These are phyloP conservation scores for Ormyrus rosae DNA, from an alignment of 2,888 invertebrate species.

Conservation along the genomic window DNA sequence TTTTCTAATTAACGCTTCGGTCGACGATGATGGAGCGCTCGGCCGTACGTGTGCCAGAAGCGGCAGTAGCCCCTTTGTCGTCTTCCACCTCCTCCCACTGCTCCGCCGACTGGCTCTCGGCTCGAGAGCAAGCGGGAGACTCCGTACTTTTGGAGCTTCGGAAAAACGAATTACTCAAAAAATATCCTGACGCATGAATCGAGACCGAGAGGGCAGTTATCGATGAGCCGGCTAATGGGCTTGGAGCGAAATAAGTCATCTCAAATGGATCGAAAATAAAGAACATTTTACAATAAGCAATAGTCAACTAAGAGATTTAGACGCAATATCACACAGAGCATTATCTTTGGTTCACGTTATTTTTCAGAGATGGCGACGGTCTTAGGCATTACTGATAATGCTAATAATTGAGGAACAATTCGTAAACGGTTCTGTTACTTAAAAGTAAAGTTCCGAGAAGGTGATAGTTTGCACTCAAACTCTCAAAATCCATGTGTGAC, in stretches of 20 bases:
- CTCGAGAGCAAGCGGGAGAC: conserved; percentile 19
- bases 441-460: conserved; percentile 42
- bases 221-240: conserved; percentile 40
- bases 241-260: conserved; percentile 11
- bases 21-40: conserved; percentile 70
- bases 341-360: conserved; percentile 12
- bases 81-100: conserved; percentile 56
- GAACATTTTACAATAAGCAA: background rate
- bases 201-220: conserved; percentile 28
- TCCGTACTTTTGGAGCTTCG: conserved; percentile 52
- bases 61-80: conserved; percentile 30
- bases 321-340: background rate
- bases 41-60: conserved; percentile 57
- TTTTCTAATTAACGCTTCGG: conserved; percentile 74
- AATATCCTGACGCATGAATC: conserved; percentile 19
- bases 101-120: conserved; percentile 49
- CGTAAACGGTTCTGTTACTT: conserved; percentile 17
- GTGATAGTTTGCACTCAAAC: conserved; percentile 16
- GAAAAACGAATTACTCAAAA: conserved; percentile 47
- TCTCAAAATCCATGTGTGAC: conserved; percentile 34
- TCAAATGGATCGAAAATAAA: background rate
- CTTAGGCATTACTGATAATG: background rate
- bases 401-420: conserved; percentile 18
- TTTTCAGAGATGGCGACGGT: background rate
- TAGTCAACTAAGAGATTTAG: background rate